Evolutionary conservation across 2,113 vertebrate species (phyloP).

Genomic region (Sturnus vulgaris): DNA sequence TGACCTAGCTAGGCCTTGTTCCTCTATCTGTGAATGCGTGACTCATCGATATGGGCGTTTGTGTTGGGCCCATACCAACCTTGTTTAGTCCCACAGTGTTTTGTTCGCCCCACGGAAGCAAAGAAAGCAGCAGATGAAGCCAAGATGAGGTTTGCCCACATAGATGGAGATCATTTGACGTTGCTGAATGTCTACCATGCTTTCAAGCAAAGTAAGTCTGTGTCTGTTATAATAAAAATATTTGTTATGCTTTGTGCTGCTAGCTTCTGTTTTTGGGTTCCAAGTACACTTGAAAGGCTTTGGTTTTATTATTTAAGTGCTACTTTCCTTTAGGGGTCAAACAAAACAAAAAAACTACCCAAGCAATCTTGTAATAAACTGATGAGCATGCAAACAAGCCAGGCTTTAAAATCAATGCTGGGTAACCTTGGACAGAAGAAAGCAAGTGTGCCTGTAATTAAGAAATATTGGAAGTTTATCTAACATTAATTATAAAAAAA

Average conservation of each 20-base stretch:
- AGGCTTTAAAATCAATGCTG: background rate
- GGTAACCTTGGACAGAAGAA: conserved; percentile 18
- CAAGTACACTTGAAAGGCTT: background rate
- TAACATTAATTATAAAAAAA: background rate
- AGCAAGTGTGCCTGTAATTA: background rate
- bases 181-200: conserved; percentile 97
- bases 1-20: conserved; percentile 96
- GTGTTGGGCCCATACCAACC: conserved; percentile 99
- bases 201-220: conserved; percentile 94
- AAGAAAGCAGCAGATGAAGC: conserved; percentile 97
- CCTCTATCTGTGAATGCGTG: conserved; percentile 94
- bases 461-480: background rate
- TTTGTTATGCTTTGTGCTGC: background rate
- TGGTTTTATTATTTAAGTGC: background rate
- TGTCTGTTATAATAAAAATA: background rate
- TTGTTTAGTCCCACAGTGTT: conserved; percentile 99
- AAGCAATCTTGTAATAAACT: background rate
- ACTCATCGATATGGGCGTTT: conserved; percentile 99
- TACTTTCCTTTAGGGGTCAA: background rate
- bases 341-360: background rate
- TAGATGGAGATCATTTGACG: conserved; percentile 98
- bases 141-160: conserved; percentile 98
- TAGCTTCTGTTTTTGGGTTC: background rate
- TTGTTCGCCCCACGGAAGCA: conserved; percentile 97
- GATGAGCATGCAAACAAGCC: background rate